Evolutionary conservation across 2,888 invertebrate species (phyloP).

Genomic region (Sinelater perroti): DNA sequence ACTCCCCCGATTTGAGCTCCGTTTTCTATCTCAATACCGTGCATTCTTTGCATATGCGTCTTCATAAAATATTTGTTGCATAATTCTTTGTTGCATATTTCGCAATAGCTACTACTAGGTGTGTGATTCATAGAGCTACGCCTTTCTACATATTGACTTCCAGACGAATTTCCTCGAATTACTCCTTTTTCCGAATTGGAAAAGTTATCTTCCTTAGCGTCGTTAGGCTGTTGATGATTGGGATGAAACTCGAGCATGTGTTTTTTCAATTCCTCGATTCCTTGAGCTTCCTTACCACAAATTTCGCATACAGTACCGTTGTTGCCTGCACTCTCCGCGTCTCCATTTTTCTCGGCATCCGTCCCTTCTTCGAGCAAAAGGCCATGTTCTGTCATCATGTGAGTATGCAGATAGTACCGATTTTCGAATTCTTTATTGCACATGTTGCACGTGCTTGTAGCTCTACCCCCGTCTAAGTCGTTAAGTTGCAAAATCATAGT

Average conservation of each 20-base stretch:
- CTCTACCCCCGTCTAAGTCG: slow-evolving; percentile 73
- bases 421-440: slow-evolving; percentile 79
- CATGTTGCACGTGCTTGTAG: slow-evolving; percentile 67
- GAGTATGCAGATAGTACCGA: slow-evolving; percentile 74
- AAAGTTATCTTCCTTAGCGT: slow-evolving; percentile 52
- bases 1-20: slow-evolving; percentile 93
- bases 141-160: slow-evolving; percentile 60
- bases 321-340: slow-evolving; percentile 54
- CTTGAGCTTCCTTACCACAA: slow-evolving; percentile 61
- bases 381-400: slow-evolving; percentile 75
- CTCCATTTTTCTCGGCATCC: slow-evolving; percentile 55
- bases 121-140: slow-evolving; percentile 70
- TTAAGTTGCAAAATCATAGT: slow-evolving; percentile 91
- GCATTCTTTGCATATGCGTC: slow-evolving; percentile 99
- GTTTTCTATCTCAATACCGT: slow-evolving; percentile 92
- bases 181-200: slow-evolving; percentile 61
- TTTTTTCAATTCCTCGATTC: slow-evolving; percentile 72
- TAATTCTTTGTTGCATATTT: slow-evolving; percentile 97
- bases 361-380: slow-evolving; percentile 61
- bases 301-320: slow-evolving; percentile 59
- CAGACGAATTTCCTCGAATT: slow-evolving; percentile 47
- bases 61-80: slow-evolving; percentile 99
- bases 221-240: slow-evolving; percentile 43
- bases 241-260: slow-evolving; percentile 76
- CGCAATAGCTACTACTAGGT: slow-evolving; percentile 90